A percentile compares a stretch with the other conserved stretches of the same genome.
Conservation (phyloP, 2,888 invertebrate genomes). For the Drosophila greeni region DNA sequence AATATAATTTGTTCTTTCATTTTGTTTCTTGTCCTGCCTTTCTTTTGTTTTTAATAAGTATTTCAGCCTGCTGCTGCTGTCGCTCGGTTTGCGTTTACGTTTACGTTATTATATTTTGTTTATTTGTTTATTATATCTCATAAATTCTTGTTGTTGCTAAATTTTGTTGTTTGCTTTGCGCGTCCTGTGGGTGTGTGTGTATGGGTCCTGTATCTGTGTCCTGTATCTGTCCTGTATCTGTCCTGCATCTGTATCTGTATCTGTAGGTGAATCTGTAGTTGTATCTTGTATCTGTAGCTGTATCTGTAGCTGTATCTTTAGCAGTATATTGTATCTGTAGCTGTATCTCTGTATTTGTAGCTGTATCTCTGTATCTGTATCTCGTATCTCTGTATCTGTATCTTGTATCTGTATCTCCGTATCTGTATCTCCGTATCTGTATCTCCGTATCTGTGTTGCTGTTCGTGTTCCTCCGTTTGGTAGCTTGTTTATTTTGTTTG, state of each 20-base stretch:
- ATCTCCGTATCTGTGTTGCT: too few relatives aligned
- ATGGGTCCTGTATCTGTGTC: conserved; percentile 12
- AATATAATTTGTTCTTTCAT: conserved; percentile 61
- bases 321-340: too few relatives aligned
- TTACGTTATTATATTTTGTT: conserved; percentile 38
- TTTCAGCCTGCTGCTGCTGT: conserved; percentile 31
- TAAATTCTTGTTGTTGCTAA: conserved; percentile 75
- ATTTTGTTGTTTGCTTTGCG: conserved; percentile 60
- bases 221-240: conserved; percentile 4
- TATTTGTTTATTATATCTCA: conserved; percentile 70
- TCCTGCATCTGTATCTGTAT: conserved; percentile 16
- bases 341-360: conserved; percentile 13
- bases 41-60: conserved; percentile 32
- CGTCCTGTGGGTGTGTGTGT: conserved; percentile 33
- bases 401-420: conserved; percentile 29
- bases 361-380: conserved; percentile 18
- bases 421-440: conserved; percentile 33
- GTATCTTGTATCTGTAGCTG: conserved; percentile 8
- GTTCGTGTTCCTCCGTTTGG: too few relatives aligned
- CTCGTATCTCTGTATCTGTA: conserved; percentile 21
- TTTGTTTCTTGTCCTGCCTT: conserved; percentile 11
- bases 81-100: conserved; percentile 46
- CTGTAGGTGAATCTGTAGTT: conserved; percentile 21
- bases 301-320: conserved; percentile 22
- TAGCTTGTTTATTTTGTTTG: conserved; percentile 38